Percentiles rank a stretch among this genome's conserved stretches.
phyloP scores from a whole-genome alignment of 2,888 invertebrate species.

The Onthophagus sagittarius region DNA sequence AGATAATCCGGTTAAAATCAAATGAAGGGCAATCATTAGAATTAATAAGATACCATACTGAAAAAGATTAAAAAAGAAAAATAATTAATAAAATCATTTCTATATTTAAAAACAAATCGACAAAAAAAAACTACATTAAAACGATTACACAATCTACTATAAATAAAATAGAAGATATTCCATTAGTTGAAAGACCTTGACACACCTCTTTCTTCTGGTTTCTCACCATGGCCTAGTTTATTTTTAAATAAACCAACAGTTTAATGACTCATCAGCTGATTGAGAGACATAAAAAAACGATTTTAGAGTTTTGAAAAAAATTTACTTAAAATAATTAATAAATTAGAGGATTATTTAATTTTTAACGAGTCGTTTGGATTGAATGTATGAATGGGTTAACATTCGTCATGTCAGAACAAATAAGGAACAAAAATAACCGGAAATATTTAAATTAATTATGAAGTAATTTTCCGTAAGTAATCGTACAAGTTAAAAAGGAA shows the following conservation, averaged over 20 bases:
- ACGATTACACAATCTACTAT: not conserved
- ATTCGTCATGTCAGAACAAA: no score
- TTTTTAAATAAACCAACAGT: not conserved
- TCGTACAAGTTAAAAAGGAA: no score
- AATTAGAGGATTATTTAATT: no score
- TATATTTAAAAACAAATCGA: not conserved
- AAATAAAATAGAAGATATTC: not conserved
- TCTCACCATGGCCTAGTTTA: not conserved
- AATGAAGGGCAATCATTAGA: slow-evolving; percentile 16
- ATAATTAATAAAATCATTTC: not conserved
- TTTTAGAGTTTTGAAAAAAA: no score
- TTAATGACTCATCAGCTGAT: not conserved
- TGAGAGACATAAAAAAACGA: not conserved
- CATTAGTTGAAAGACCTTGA: not conserved
- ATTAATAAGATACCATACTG: slow-evolving; percentile 18
- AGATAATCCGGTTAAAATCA: slow-evolving; percentile 16
- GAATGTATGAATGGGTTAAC: no score
- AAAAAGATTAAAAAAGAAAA: not conserved
- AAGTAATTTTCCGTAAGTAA: no score
- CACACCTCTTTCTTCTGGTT: not conserved
- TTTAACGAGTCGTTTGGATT: no score
- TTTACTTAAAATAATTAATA: no score
- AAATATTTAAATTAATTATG: no score
- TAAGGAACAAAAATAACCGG: no score
- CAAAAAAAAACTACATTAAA: not conserved